Evolutionary conservation across 2,113 vertebrate genomes (phyloP), one percentile per base, ranked within the genome.

Genomic region (Piprites chloris): DNA sequence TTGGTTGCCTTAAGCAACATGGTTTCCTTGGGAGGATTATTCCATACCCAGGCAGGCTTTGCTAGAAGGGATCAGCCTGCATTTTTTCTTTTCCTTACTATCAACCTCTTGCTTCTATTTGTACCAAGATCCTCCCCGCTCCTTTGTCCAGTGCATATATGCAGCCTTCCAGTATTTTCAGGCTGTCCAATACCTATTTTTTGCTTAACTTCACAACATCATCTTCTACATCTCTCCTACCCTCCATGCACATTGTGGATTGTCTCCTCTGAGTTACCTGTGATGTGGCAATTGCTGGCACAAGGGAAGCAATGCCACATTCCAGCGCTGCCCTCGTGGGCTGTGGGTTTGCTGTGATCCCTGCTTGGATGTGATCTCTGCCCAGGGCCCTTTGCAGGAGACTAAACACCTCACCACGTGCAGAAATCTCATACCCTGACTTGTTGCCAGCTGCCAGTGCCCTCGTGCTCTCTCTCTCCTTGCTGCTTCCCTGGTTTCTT

Each of bases 171-270:
- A 50, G 0, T 90, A 52, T n/a, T 80, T 72, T 32, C 0, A 2
- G 8, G 5, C 33, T 56, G 32, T 4, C 63, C 6, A 47, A 37
- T 17, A 28, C n/a, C 10, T 58, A 0, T 3, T 27, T 87, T 90
- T 78, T 61, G 41, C 52, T 50, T 59, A 75, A 3, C 62, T 41
- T 26, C 11, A 33, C 28, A n/a, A 23, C 1, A 0, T 37, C 11
- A 67, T 5, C 2, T 83, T 62, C 78, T 76, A 41, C 82, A 66
- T 14, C 72, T 83, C 32, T 39, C 7, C 59, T 42, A 47, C 11
- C 41, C 46, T 79, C 26, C 5, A 0, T 42, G 14, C 0, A 0
- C 37, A 1, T 32, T 74, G 23, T 52, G 79, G 26, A 59, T 16
- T 14, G 50, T 76, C 59, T 93, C 83, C 75, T 65, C 44, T 49